These are phyloP conservation scores for Megamerina dolium DNA, from an alignment of 2,888 invertebrate species.

Conservation along the genomic window DNA sequence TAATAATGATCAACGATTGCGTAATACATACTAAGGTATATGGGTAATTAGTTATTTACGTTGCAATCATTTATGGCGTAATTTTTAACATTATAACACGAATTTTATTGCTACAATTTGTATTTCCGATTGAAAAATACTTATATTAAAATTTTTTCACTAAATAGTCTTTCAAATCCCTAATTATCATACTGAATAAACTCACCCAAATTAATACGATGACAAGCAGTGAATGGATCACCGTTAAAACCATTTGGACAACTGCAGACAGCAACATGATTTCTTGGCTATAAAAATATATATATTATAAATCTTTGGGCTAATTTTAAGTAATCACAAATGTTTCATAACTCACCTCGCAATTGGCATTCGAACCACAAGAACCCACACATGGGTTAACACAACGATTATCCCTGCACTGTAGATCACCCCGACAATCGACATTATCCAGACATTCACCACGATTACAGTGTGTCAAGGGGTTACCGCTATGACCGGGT, in stretches of 20 bases:
- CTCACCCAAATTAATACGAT: conserved; percentile 69
- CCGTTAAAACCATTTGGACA: conserved; percentile 75
- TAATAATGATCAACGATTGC: too few relatives aligned
- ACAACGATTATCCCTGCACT: conserved; percentile 72
- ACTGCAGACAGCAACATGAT: conserved; percentile 72
- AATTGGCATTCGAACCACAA: conserved; percentile 71
- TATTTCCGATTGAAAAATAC: too few relatives aligned
- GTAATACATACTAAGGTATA: too few relatives aligned
- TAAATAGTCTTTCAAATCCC: too few relatives aligned
- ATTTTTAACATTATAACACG: too few relatives aligned
- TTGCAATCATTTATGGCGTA: too few relatives aligned
- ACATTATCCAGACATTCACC: conserved; percentile 72
- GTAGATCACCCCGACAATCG: conserved; percentile 67
- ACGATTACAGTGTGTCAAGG: conserved; percentile 64
- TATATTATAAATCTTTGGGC: background rate
- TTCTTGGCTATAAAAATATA: conserved; percentile 51
- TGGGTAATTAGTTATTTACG: too few relatives aligned
- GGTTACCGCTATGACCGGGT: conserved; percentile 74
- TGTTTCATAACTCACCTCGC: conserved; percentile 54
- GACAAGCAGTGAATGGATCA: conserved; percentile 68
- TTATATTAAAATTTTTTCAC: too few relatives aligned
- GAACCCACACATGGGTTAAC: conserved; percentile 71
- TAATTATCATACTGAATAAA: too few relatives aligned
- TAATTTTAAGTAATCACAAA: background rate
- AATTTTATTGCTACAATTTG: too few relatives aligned